These are phyloP conservation scores for Amphilophus citrinellus DNA, from an alignment of 2,113 vertebrate genomes.

Conservation along the genomic window DNA sequence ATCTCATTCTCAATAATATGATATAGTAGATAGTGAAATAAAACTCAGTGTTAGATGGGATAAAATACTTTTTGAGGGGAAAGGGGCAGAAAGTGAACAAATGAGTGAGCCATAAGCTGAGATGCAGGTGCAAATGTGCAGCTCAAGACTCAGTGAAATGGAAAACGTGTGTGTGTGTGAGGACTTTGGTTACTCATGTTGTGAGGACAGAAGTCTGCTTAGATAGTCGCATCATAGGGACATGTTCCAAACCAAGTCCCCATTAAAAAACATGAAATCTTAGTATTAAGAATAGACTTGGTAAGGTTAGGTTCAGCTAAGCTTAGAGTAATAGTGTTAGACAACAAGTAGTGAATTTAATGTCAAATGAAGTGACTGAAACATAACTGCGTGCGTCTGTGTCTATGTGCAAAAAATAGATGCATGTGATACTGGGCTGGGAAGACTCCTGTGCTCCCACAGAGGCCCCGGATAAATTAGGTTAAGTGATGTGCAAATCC, in stretches of 20 bases:
- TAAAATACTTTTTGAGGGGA: neutral
- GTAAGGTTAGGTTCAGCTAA: neutral
- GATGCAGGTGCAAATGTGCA: slow-evolving; percentile 38
- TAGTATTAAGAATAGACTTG: neutral
- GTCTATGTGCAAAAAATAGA: slow-evolving; percentile 17
- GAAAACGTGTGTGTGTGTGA: neutral
- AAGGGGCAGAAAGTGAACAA: slow-evolving; percentile 8
- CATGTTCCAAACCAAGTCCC: neutral
- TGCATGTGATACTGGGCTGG: slow-evolving; percentile 26
- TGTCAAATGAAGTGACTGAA: neutral
- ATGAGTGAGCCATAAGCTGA: slow-evolving; percentile 42
- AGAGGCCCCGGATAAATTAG: slow-evolving; percentile 58
- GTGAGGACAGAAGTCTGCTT: neutral
- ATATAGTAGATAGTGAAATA: slow-evolving; percentile 44
- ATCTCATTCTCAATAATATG: slow-evolving; percentile 56
- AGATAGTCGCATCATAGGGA: neutral
- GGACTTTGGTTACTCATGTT: neutral
- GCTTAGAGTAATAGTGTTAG: neutral
- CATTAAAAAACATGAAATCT: neutral
- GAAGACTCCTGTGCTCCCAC: slow-evolving; percentile 41
- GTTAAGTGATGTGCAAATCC: slow-evolving; percentile 68
- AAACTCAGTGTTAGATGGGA: slow-evolving; percentile 19
- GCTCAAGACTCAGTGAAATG: slow-evolving; percentile 17
- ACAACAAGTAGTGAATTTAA: neutral
- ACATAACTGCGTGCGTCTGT: neutral